phyloP scores from a whole-genome alignment of 2,888 invertebrate genomes.

The Cheilosia variabilis region DNA sequence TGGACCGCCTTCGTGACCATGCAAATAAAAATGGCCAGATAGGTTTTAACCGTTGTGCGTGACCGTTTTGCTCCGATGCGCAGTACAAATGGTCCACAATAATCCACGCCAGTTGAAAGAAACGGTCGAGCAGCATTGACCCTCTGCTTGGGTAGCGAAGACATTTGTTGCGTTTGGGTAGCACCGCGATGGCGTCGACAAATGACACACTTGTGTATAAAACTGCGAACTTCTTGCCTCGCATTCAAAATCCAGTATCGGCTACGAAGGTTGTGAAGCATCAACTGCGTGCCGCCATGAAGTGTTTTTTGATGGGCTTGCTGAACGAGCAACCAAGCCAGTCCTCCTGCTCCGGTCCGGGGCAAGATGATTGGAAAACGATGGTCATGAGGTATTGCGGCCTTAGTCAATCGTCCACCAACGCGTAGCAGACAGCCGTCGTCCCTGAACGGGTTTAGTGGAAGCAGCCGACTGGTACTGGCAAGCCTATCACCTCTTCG shows the following conservation, averaged over 20 bases:
- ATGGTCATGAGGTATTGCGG: neutral
- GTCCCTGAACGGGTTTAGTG: conserved; percentile 4
- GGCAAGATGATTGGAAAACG: conserved; percentile 12
- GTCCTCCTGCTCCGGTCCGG: neutral
- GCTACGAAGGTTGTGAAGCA: conserved; percentile 2
- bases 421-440: neutral
- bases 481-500: neutral
- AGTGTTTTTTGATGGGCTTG: conserved; percentile 27
- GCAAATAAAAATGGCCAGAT: conserved; percentile 20
- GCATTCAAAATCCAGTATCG: conserved; percentile 10
- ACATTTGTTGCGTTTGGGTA: conserved; percentile 20
- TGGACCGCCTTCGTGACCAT: conserved; percentile 54
- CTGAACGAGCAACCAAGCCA: conserved; percentile 19
- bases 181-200: conserved; percentile 23
- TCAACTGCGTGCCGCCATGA: conserved; percentile 34
- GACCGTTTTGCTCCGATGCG: conserved; percentile 20
- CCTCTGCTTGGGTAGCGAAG: conserved; percentile 26
- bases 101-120: neutral
- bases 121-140: conserved; percentile 34
- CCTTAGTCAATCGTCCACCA: neutral
- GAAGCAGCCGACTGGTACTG: neutral
- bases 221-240: conserved; percentile 11
- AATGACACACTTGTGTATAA: conserved; percentile 3
- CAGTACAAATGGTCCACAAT: neutral
- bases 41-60: conserved; percentile 2